Base-by-base conservation (phyloP, 2,113 vertebrate genomes). In the Tamias sibiricus region DNA sequence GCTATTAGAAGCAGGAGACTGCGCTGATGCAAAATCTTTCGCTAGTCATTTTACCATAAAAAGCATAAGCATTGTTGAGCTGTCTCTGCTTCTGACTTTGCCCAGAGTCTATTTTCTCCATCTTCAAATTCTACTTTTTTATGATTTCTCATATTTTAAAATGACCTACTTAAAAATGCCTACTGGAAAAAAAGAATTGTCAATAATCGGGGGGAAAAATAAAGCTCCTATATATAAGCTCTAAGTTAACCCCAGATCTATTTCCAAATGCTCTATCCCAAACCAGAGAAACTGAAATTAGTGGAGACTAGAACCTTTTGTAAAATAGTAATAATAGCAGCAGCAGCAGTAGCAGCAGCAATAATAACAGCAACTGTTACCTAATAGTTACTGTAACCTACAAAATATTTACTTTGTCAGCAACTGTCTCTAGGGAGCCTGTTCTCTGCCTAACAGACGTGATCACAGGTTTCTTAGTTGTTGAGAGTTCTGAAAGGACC, bases 71-170 rank as follows among this genome's bases (percentile, higher is more conserved):
- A 7, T 32, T 74, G 26, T 47, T 32, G 42, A 62, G 72, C 66
- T 47, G 2, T 64, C 49, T 89, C 62, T 62, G 77, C 37, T 90
- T 85, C 64, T 71, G 44, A n/a, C 92, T 74, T 90, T 49, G 14
- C 59, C 72, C 20, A 37, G 59, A 71, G 81, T 81, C 52, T 81
- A 2, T 85, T 71, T 86, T 90, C 35, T 62, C 42, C 54, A 62
- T 37, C 37, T 94, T 84, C 49, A 87, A 59, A 76, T 83, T 75
- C 42, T 76, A 22, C 30, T 81, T 95, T 47, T 75, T 37, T 62
- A 87, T 76, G 26, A 62, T 52, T 94, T 94, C 81, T 77, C 44
- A 35, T 5, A 84, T 90, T 93, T 85, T 49, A 74, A 62, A 84
- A 93, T 57, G 10, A 69, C 82, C 76, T 62, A n/a, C 71, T 69